These are phyloP conservation scores for Yponomeuta evonymella DNA, from an alignment of 2,888 invertebrate genomes.

Conservation along the genomic window DNA sequence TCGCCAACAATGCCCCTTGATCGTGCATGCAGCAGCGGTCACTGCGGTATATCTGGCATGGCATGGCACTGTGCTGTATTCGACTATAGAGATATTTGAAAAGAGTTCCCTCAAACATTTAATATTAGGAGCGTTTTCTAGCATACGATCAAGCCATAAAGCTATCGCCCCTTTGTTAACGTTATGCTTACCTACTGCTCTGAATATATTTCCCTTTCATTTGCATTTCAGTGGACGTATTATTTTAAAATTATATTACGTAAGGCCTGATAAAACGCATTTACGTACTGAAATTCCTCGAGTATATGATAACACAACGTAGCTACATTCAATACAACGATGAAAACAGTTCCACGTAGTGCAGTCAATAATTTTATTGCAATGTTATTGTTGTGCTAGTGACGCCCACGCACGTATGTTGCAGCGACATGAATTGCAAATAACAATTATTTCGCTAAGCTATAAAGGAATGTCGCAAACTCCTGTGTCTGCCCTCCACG, in stretches of 20 bases:
- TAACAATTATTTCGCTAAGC: not conserved
- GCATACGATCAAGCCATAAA: not conserved
- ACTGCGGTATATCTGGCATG: constrained; percentile 46
- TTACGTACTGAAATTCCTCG: not conserved
- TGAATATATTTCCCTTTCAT: not conserved
- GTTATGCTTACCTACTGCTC: not conserved
- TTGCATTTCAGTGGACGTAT: not conserved
- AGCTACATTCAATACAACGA: not conserved
- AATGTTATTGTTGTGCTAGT: not conserved
- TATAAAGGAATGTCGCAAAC: not conserved
- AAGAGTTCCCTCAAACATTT: not conserved
- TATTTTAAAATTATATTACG: not conserved
- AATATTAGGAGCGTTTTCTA: not conserved
- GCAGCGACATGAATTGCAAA: not conserved
- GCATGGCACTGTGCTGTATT: constrained; percentile 26
- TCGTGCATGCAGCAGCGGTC: constrained; percentile 44
- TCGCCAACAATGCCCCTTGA: constrained; percentile 51
- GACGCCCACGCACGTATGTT: not conserved
- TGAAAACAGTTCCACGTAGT: not conserved
- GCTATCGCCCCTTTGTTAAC: not conserved
- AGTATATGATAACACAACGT: not conserved
- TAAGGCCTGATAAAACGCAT: not conserved
- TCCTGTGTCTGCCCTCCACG: not conserved
- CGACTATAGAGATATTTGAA: not conserved
- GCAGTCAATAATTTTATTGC: not conserved